These are phyloP conservation scores for Nyctibius bracteatus DNA, from an alignment of 2,113 vertebrate species.

Conservation along the genomic window DNA sequence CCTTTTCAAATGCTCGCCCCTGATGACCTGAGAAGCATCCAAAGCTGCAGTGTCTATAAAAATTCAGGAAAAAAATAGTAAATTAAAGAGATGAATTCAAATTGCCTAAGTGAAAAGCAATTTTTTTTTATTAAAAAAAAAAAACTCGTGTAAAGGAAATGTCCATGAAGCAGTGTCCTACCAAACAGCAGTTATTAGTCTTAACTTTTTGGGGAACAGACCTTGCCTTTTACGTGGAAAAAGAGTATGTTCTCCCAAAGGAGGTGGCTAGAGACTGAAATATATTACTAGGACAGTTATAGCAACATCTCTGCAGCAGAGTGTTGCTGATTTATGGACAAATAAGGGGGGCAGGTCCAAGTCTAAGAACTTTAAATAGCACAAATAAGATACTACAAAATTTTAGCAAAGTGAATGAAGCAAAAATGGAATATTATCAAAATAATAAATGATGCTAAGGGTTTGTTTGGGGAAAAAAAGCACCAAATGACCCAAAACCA, in stretches of 20 bases:
- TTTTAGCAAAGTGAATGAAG: background rate
- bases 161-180: background rate
- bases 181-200: background rate
- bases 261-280: background rate
- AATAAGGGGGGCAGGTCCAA: background rate
- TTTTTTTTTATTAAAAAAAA: background rate
- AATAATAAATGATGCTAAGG: background rate
- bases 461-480: rapidly evolving
- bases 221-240: background rate
- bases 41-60: background rate
- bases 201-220: background rate
- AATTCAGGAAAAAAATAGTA: background rate
- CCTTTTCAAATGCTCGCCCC: background rate
- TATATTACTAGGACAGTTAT: background rate
- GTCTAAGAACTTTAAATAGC: background rate
- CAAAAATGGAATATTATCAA: background rate
- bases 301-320: background rate
- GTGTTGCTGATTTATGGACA: background rate
- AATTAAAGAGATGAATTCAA: background rate
- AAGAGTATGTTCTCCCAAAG: background rate
- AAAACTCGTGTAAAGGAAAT: background rate
- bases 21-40: background rate
- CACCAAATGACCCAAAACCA: background rate
- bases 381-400: background rate
- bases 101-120: background rate